These are phyloP conservation scores for Solenopsis fugax DNA, from an alignment of 1,140 invertebrate species.

Conservation along the genomic window DNA sequence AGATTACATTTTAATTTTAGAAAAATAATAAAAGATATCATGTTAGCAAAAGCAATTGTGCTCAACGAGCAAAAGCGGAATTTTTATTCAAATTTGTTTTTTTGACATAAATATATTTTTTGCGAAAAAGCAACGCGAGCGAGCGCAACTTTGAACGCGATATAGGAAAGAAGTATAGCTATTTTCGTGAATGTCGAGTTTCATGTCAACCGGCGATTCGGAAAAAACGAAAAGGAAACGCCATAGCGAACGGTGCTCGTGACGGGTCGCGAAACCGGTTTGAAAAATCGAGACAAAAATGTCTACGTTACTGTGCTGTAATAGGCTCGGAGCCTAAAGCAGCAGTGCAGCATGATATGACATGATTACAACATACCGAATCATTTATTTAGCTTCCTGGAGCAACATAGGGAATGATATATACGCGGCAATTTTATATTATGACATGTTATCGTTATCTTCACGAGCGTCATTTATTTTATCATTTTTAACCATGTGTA, in stretches of 20 bases:
- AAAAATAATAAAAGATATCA: neutral
- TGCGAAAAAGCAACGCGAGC: neutral
- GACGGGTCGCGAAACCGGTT: neutral
- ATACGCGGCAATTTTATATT: neutral
- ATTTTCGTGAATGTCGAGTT: conserved; percentile 28
- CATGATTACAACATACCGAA: neutral
- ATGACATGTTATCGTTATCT: conserved; percentile 7
- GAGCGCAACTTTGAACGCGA: neutral
- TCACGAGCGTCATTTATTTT: conserved; percentile 1
- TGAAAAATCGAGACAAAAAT: neutral
- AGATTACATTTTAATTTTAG: neutral
- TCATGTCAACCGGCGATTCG: conserved; percentile 2
- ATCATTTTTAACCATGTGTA: conserved; percentile 16
- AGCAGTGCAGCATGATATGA: neutral
- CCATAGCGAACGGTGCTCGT: neutral
- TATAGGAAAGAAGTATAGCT: conserved; percentile 15
- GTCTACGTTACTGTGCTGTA: neutral
- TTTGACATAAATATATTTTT: neutral
- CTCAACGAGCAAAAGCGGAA: neutral
- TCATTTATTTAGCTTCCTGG: neutral
- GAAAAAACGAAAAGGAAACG: conserved; percentile 7
- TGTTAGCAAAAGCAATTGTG: neutral
- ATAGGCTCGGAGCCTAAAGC: neutral
- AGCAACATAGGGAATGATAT: neutral
- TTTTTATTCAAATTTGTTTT: neutral